Evolutionary conservation across 2,113 vertebrate genomes (phyloP).

Genomic region (Myrmecobius fasciatus): DNA sequence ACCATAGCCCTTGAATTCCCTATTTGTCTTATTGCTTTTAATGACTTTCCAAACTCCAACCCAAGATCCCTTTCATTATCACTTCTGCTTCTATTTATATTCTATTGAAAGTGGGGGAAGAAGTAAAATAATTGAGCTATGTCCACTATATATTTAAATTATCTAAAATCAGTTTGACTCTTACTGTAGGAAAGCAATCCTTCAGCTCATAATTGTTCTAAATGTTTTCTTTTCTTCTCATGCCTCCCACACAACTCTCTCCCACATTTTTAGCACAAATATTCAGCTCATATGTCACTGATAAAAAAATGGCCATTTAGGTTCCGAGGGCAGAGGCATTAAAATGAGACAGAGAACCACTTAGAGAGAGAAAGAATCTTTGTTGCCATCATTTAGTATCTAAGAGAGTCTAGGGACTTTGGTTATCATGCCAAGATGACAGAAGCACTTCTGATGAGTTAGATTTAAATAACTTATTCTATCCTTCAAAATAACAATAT

Average conservation of each 20-base stretch:
- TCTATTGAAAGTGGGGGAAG: not conserved
- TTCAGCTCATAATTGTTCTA: not conserved
- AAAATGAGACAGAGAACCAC: not conserved
- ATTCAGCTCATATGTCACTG: not conserved
- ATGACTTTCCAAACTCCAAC: not conserved
- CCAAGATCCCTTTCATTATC: not conserved
- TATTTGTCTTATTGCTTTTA: not conserved
- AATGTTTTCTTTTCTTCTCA: not conserved
- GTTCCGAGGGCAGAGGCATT: not conserved
- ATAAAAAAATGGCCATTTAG: not conserved
- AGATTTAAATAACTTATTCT: not conserved
- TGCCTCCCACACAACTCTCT: not conserved
- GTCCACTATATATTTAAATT: not conserved
- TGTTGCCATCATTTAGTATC: not conserved
- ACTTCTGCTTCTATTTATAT: not conserved
- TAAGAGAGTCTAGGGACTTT: not conserved
- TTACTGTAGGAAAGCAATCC: not conserved
- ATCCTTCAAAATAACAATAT: conserved; percentile 33
- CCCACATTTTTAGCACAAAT: not conserved
- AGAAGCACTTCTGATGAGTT: not conserved
- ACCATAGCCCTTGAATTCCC: not conserved
- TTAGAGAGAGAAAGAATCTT: not conserved
- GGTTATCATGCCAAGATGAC: not conserved
- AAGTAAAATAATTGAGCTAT: not conserved
- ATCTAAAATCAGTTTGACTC: not conserved